These are phyloP conservation scores for Danio choprae DNA, from an alignment of 2,797 vertebrate genomes.

Conservation along the genomic window DNA sequence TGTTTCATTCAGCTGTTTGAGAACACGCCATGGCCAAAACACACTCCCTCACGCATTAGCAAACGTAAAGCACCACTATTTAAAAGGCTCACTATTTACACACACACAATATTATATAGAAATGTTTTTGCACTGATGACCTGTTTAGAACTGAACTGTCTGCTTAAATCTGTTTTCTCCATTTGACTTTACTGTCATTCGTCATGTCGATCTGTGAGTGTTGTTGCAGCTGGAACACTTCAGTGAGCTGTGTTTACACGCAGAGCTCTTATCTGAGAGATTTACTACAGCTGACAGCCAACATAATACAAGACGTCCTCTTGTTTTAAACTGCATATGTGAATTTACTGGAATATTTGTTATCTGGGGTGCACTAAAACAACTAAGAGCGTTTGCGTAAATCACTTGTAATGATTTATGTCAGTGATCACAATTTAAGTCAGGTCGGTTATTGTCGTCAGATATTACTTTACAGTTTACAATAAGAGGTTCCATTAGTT, in stretches of 20 bases:
- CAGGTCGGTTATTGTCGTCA: too few relatives aligned
- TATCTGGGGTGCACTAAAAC: not conserved
- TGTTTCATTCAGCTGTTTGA: slow-evolving; percentile 55
- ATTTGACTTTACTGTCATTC: slow-evolving; percentile 10
- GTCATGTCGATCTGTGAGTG: not conserved
- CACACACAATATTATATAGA: not conserved
- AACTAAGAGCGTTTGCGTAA: not conserved
- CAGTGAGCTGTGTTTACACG: slow-evolving; percentile 20
- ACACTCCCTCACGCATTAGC: slow-evolving; percentile 29
- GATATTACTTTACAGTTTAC: too few relatives aligned
- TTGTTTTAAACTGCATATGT: slow-evolving; percentile 6
- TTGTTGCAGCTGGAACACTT: slow-evolving; percentile 19
- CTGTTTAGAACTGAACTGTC: not conserved
- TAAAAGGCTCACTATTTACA: slow-evolving; percentile 1
- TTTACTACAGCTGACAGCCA: slow-evolving; percentile 12
- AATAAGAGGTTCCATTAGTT: too few relatives aligned
- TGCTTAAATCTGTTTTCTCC: slow-evolving; percentile 9
- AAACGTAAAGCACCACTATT: slow-evolving; percentile 30
- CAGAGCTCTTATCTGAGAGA: slow-evolving; percentile 7
- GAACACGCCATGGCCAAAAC: slow-evolving; percentile 26
- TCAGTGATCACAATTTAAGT: not conserved
- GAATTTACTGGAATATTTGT: not conserved
- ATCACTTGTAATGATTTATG: not conserved
- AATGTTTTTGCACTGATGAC: slow-evolving; percentile 22
- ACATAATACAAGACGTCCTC: not conserved